phyloP scores from a whole-genome alignment of 2,797 vertebrate species.

The Diglossa cyanea region DNA sequence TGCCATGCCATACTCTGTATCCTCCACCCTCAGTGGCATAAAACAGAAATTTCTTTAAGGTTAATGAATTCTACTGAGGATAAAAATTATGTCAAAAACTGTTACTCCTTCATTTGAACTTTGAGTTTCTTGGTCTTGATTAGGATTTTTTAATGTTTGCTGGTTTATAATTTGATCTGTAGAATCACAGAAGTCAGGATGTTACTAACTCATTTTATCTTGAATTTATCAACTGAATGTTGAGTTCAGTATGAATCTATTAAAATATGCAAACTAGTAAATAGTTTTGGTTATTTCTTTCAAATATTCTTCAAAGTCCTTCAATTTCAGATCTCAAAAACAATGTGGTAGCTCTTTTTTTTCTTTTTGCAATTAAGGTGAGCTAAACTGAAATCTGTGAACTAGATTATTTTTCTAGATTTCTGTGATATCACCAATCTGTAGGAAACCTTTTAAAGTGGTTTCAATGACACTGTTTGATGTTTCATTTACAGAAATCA shows the following conservation, averaged over 20 bases:
- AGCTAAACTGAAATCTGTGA: neutral
- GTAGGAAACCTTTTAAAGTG: slow-evolving; percentile 39
- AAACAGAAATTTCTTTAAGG: neutral
- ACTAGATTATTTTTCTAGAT: neutral
- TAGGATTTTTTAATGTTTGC: neutral
- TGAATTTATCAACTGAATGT: neutral
- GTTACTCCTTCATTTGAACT: neutral
- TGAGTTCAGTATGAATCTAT: neutral
- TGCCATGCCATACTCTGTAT: neutral
- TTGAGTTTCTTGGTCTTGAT: neutral
- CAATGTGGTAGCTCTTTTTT: neutral
- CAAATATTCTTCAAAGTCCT: slow-evolving; percentile 22
- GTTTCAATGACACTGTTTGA: slow-evolving; percentile 23
- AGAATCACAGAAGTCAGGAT: neutral
- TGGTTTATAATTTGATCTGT: neutral
- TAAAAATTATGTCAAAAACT: neutral
- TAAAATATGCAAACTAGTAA: neutral
- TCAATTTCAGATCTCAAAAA: slow-evolving; percentile 21
- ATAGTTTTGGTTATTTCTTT: slow-evolving; percentile 7
- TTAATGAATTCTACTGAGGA: neutral
- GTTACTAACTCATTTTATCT: neutral
- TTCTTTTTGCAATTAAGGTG: neutral
- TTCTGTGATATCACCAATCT: slow-evolving; percentile 24
- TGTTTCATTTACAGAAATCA: slow-evolving; percentile 43
- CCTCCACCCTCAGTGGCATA: neutral